A percentile compares a stretch with the other conserved stretches of the same genome.
Conservation (phyloP, 1,140 invertebrate species). For the Neodiprion fabricii region DNA sequence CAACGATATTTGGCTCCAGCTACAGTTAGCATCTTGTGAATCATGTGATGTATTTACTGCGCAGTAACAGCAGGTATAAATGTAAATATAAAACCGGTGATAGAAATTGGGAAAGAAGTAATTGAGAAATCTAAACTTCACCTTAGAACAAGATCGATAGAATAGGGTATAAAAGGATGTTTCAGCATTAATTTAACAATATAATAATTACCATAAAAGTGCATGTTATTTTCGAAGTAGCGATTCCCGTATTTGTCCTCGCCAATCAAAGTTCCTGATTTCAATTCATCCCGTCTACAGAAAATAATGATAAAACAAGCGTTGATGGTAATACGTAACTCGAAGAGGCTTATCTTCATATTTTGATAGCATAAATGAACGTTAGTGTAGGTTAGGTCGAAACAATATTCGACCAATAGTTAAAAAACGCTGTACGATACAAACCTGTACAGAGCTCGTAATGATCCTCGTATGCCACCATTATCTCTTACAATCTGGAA, state of each 20-base stretch:
- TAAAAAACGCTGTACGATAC: conserved; percentile 20
- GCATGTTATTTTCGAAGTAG: conserved; percentile 92
- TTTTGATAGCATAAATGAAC: conserved; percentile 29
- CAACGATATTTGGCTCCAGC: too few species aligned
- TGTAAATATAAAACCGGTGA: too few species aligned
- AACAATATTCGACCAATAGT: conserved; percentile 14
- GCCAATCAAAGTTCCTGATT: conserved; percentile 88
- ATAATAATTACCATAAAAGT: conserved; percentile 75
- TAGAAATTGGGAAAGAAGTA: conserved; percentile 9
- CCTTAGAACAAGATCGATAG: too few species aligned
- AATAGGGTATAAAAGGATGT: too few species aligned
- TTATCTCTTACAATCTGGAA: conserved; percentile 75
- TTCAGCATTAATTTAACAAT: neutral
- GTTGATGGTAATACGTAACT: conserved; percentile 26
- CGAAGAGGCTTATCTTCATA: conserved; percentile 5
- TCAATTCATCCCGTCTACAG: conserved; percentile 83
- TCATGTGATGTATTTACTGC: too few species aligned
- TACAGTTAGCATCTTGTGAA: too few species aligned
- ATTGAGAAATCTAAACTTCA: conserved; percentile 8
- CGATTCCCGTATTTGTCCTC: conserved; percentile 95
- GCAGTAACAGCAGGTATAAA: too few species aligned
- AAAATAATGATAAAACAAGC: conserved; percentile 47
- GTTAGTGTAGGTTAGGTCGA: conserved; percentile 28
- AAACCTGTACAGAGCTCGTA: conserved; percentile 81
- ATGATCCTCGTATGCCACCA: conserved; percentile 75